These are phyloP conservation scores for Chionomys nivalis DNA, from an alignment of 2,113 vertebrate genomes.

Conservation along the genomic window DNA sequence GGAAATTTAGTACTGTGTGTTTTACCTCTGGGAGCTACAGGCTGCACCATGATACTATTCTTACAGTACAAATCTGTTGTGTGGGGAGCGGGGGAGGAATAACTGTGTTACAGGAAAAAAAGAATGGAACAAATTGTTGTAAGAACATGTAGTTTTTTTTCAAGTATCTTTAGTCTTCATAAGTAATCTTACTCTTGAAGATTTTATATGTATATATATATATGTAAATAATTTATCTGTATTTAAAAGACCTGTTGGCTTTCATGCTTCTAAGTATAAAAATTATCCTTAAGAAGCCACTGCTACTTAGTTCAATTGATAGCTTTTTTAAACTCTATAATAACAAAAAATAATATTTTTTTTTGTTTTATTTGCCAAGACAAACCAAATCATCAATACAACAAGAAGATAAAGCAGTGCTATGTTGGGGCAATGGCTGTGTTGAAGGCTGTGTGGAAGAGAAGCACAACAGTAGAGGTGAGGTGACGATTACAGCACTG, in stretches of 20 bases:
- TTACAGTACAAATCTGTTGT: constrained; percentile 90
- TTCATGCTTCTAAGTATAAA: constrained; percentile 55
- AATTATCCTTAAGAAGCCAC: constrained; percentile 64
- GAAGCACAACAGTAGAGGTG: constrained; percentile 81
- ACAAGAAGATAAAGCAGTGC: constrained; percentile 62
- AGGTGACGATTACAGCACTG: constrained; percentile 80
- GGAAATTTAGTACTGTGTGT: constrained; percentile 87
- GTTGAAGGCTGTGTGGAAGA: constrained; percentile 62
- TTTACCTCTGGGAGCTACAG: constrained; percentile 88
- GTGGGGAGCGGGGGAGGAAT: constrained; percentile 87
- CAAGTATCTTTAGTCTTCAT: constrained; percentile 77
- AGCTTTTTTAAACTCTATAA: constrained; percentile 42
- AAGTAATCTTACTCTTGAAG: constrained; percentile 76
- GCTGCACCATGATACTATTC: constrained; percentile 87
- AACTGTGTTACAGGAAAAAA: constrained; percentile 84
- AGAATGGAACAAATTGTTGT: constrained; percentile 86
- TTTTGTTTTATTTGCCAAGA: constrained; percentile 28
- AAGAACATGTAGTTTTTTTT: constrained; percentile 85
- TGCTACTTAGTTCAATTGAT: constrained; percentile 59
- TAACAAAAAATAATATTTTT: constrained; percentile 65
- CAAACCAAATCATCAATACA: constrained; percentile 79
- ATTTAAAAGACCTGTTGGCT: constrained; percentile 56
- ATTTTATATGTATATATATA: constrained; percentile 26
- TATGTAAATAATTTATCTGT: constrained; percentile 33
- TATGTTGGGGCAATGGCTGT: constrained; percentile 78